These are phyloP conservation scores for Zosterops lateralis DNA, from an alignment of 2,113 vertebrate species.

Conservation along the genomic window DNA sequence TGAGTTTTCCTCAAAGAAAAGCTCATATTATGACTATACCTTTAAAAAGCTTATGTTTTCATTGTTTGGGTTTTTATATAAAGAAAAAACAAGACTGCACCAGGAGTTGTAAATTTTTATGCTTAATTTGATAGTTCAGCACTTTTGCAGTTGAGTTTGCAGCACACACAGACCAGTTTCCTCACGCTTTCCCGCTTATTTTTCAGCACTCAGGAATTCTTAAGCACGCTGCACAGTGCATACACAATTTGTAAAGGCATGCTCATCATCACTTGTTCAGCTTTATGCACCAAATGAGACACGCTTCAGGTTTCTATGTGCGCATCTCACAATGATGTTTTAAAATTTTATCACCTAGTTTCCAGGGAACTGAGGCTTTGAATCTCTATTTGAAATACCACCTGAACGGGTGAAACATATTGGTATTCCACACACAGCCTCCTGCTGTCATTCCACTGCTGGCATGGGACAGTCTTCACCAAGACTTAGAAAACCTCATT, in stretches of 20 bases:
- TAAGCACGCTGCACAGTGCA: neutral
- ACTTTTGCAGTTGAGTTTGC: slow-evolving; percentile 57
- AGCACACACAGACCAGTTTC: slow-evolving; percentile 11
- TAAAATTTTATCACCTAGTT: slow-evolving; percentile 54
- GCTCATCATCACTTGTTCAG: neutral
- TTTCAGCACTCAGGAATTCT: slow-evolving; percentile 34
- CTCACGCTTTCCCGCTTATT: slow-evolving; percentile 32
- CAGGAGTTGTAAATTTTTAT: slow-evolving; percentile 34
- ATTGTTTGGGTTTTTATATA: slow-evolving; percentile 15
- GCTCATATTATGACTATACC: slow-evolving; percentile 1
- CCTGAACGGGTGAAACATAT: slow-evolving; percentile 35
- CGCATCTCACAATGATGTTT: slow-evolving; percentile 14
- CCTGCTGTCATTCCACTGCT: slow-evolving; percentile 62
- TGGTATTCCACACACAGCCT: slow-evolving; percentile 52
- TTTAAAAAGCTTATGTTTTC: slow-evolving; percentile 48
- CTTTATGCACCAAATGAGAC: slow-evolving; percentile 39
- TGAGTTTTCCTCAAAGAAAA: slow-evolving; percentile 28
- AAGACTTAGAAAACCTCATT: slow-evolving; percentile 74
- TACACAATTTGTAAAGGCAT: slow-evolving; percentile 39
- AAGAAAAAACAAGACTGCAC: slow-evolving; percentile 34
- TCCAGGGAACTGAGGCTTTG: slow-evolving; percentile 54
- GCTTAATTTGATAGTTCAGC: slow-evolving; percentile 57
- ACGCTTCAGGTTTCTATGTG: slow-evolving; percentile 41
- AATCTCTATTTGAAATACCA: slow-evolving; percentile 50
- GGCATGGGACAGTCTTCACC: slow-evolving; percentile 74